Evolutionary conservation across 2,888 invertebrate genomes (phyloP).

Genomic region (Gymnoscelis rufifasciata): DNA sequence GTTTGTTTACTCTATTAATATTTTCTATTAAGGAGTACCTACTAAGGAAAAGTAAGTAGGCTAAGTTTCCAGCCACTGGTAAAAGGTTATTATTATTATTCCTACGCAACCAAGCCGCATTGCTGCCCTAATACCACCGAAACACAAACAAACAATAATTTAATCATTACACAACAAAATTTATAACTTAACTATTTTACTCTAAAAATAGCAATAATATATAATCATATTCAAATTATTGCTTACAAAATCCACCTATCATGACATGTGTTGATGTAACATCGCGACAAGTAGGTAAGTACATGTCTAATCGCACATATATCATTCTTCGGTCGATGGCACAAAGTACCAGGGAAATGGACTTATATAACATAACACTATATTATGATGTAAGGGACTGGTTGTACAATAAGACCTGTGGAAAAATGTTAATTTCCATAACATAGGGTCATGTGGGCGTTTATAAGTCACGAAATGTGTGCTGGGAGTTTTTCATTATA

Average conservation of each 20-base stretch:
- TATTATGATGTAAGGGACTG: constrained; percentile 12
- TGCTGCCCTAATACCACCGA: too few relatives aligned
- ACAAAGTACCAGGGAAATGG: constrained; percentile 19
- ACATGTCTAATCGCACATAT: constrained; percentile 11
- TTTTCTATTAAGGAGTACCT: too few relatives aligned
- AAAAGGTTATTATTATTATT: too few relatives aligned
- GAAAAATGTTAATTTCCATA: background rate
- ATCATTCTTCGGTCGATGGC: constrained; percentile 21
- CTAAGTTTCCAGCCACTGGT: too few relatives aligned
- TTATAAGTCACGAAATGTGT: too few relatives aligned
- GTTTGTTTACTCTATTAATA: too few relatives aligned
- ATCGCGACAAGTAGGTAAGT: constrained; percentile 10
- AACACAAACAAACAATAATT: too few relatives aligned
- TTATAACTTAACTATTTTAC: background rate
- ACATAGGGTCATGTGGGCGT: too few relatives aligned
- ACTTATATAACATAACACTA: constrained; percentile 11
- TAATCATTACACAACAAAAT: constrained; percentile 4
- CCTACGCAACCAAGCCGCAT: too few relatives aligned
- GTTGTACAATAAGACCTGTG: background rate
- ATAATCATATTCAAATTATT: constrained; percentile 12
- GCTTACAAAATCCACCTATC: constrained; percentile 9
- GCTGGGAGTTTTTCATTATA: too few relatives aligned
- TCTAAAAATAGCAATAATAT: constrained; percentile 6
- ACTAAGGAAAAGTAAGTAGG: too few relatives aligned
- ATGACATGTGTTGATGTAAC: constrained; percentile 12